These are phyloP conservation scores for Medauroidea extradentata DNA, from an alignment of 1,140 invertebrate species.

Conservation along the genomic window DNA sequence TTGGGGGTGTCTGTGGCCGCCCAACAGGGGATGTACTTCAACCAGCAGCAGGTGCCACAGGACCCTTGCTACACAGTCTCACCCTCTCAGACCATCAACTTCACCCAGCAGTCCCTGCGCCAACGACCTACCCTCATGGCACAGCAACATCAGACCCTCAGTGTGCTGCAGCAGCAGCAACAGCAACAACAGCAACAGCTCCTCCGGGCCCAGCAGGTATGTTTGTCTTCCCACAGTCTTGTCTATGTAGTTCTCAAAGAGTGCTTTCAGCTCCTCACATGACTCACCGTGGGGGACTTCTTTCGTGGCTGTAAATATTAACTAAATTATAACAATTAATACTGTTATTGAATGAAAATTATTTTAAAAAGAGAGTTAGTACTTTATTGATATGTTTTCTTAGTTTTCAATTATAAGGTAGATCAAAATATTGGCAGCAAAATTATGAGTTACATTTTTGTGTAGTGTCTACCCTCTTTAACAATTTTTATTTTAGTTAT, in stretches of 20 bases:
- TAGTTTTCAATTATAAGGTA: too few species aligned
- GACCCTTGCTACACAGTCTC: slow-evolving; percentile 53
- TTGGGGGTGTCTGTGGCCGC: slow-evolving; percentile 62
- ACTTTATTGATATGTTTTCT: too few species aligned
- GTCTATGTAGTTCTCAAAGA: neutral
- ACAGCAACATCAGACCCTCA: slow-evolving; percentile 41
- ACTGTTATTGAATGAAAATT: neutral
- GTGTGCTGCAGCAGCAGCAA: slow-evolving; percentile 14
- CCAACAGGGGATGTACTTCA: slow-evolving; percentile 74
- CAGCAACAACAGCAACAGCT: slow-evolving; percentile 42
- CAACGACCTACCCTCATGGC: slow-evolving; percentile 51
- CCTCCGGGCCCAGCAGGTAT: neutral
- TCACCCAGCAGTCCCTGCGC: slow-evolving; percentile 55
- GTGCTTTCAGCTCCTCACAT: neutral
- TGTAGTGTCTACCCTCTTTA: too few species aligned
- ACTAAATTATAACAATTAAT: neutral
- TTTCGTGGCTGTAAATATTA: neutral
- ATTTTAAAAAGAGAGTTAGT: neutral
- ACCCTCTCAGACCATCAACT: slow-evolving; percentile 78
- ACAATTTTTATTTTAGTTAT: too few species aligned
- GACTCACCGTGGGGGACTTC: neutral
- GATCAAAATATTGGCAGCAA: too few species aligned
- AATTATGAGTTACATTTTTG: too few species aligned
- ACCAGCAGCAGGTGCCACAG: slow-evolving; percentile 50
- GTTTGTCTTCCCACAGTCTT: neutral